phyloP scores from a whole-genome alignment of 1,140 invertebrate genomes.

The Hirudo medicinalis region DNA sequence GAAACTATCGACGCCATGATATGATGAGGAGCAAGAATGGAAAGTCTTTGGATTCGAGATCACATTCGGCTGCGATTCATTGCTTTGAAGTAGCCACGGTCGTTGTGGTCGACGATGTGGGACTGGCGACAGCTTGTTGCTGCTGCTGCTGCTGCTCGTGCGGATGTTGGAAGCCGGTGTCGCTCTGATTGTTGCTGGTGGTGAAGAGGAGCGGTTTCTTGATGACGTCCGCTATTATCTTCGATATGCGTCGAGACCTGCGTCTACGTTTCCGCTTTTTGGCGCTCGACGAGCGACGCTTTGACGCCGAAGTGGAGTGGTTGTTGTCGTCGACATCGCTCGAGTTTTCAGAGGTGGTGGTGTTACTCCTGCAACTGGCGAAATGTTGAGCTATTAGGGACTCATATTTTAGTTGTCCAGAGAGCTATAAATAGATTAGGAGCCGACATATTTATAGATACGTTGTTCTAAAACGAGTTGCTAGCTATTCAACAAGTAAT shows the following conservation, averaged over 20 bases:
- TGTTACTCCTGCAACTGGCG: slow-evolving; percentile 6
- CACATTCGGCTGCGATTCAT: too few species aligned
- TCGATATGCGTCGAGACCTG: neutral
- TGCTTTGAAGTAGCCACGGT: too few species aligned
- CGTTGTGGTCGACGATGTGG: too few species aligned
- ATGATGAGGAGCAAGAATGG: too few species aligned
- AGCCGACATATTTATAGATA: too few species aligned
- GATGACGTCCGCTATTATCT: slow-evolving; percentile 10
- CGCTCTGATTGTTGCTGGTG: neutral
- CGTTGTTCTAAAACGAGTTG: too few species aligned
- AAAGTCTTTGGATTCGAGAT: too few species aligned
- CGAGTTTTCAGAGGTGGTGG: neutral
- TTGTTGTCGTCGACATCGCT: neutral
- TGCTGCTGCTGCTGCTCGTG: neutral
- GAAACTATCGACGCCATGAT: too few species aligned
- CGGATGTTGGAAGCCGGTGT: neutral
- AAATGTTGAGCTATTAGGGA: too few species aligned
- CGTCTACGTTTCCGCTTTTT: neutral
- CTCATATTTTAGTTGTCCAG: too few species aligned
- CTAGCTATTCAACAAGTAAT: too few species aligned
- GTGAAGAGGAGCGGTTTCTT: slow-evolving; percentile 1
- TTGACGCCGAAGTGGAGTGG: neutral
- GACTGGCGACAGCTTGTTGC: neutral
- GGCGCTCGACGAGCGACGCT: neutral
- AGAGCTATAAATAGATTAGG: too few species aligned